A percentile compares a stretch with the other conserved stretches of the same genome.
Evolutionary conservation across 2,888 invertebrate genomes (phyloP).

Genomic region (Carabus problematicus): DNA sequence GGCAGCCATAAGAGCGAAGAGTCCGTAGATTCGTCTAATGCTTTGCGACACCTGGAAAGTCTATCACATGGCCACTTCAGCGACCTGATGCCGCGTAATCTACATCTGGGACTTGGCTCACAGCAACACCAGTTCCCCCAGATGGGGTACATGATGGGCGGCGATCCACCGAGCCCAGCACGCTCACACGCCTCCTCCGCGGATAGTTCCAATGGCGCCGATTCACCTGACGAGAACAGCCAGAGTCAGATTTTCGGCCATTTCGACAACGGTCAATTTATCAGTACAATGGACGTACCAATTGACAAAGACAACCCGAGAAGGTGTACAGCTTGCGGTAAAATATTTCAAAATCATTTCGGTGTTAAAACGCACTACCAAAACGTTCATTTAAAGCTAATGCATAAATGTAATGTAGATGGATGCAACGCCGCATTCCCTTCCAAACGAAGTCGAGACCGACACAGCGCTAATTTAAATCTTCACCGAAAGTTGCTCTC

Average conservation of each 20-base stretch:
- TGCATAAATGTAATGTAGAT: constrained; percentile 94
- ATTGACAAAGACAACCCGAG: constrained; percentile 91
- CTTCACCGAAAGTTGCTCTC: constrained; percentile 89
- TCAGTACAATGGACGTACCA: constrained; percentile 82
- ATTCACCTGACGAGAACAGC: constrained; percentile 65
- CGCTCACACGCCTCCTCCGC: constrained; percentile 69
- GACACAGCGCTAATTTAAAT: constrained; percentile 90
- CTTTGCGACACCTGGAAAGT: constrained; percentile 79
- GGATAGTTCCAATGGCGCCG: constrained; percentile 63
- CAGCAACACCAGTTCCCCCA: constrained; percentile 58
- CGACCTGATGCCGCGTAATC: constrained; percentile 59
- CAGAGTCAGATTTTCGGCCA: constrained; percentile 73
- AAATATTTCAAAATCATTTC: constrained; percentile 92
- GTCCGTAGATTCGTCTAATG: constrained; percentile 71
- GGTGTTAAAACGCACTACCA: constrained; percentile 95
- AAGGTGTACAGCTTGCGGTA: constrained; percentile 90
- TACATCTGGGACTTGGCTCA: constrained; percentile 56
- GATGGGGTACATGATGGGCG: constrained; percentile 61
- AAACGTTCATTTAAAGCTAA: constrained; percentile 92
- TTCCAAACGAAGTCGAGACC: constrained; percentile 89
- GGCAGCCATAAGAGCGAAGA: constrained; percentile 66
- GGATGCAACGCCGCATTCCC: constrained; percentile 96
- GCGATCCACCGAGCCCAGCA: constrained; percentile 67
- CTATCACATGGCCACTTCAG: constrained; percentile 81
- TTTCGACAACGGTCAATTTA: constrained; percentile 77